A percentile compares a stretch with the other conserved stretches of the same genome.
Evolutionary conservation across 1,140 invertebrate genomes (phyloP).

Genomic region (Sinonovacula constricta): DNA sequence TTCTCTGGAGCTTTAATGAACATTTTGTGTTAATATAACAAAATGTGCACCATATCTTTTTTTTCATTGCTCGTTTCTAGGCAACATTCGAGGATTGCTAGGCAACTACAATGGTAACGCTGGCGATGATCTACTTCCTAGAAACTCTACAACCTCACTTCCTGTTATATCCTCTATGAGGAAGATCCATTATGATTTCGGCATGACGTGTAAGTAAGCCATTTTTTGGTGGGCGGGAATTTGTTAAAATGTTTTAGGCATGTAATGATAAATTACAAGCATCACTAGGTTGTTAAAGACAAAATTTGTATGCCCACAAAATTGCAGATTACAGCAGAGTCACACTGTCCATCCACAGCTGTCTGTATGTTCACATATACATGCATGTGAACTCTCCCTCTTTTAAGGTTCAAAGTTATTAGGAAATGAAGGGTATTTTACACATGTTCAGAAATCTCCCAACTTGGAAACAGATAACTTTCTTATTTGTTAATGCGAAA

Average conservation of each 20-base stretch:
- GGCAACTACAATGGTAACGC: slow-evolving; percentile 92
- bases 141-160: slow-evolving; percentile 79
- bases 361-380: too few species aligned
- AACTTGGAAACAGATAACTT: too few species aligned
- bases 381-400: too few species aligned
- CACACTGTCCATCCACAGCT: too few species aligned
- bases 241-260: neutral
- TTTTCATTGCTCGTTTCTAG: slow-evolving; percentile 46
- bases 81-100: slow-evolving; percentile 87
- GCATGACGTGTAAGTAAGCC: slow-evolving; percentile 70
- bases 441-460: too few species aligned
- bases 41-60: neutral
- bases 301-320: too few species aligned
- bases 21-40: neutral
- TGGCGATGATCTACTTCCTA: slow-evolving; percentile 84
- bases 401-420: too few species aligned
- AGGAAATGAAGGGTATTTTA: too few species aligned
- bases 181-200: slow-evolving; percentile 70
- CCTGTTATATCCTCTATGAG: slow-evolving; percentile 55
- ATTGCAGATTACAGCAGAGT: neutral
- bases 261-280: neutral
- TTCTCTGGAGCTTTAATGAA: neutral
- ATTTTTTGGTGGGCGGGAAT: neutral
- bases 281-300: neutral
- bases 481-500: too few species aligned